These are phyloP conservation scores for Furcula furcula DNA, from an alignment of 2,888 invertebrate species.

Conservation along the genomic window DNA sequence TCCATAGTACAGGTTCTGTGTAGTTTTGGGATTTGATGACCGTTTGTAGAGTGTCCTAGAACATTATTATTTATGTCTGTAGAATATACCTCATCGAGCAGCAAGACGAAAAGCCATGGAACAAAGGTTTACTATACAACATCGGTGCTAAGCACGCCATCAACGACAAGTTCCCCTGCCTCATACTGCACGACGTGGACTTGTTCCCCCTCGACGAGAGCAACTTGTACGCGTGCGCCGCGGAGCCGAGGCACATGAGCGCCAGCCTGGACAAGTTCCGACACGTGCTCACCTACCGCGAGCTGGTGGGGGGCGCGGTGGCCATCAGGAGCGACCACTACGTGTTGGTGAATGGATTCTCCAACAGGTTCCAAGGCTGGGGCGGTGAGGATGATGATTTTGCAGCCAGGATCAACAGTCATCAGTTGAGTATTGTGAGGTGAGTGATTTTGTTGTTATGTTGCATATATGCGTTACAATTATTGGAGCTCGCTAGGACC, in stretches of 20 bases:
- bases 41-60: too few relatives aligned
- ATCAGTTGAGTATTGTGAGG: conserved; percentile 52
- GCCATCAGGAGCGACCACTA: conserved; percentile 60
- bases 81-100: conserved; percentile 93
- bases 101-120: conserved; percentile 88
- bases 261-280: conserved; percentile 91
- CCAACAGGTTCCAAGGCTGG: conserved; percentile 67
- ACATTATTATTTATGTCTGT: too few relatives aligned
- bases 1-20: too few relatives aligned
- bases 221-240: conserved; percentile 91
- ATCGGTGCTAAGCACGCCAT: conserved; percentile 90
- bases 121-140: conserved; percentile 93
- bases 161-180: conserved; percentile 87
- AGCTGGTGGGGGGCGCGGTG: conserved; percentile 58
- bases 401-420: conserved; percentile 38
- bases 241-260: conserved; percentile 92
- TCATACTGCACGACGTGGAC: conserved; percentile 95
- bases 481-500: too few relatives aligned
- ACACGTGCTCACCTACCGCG: conserved; percentile 29
- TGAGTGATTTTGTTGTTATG: too few relatives aligned
- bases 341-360: conserved; percentile 56
- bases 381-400: conserved; percentile 77
- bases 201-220: conserved; percentile 89
- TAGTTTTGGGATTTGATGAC: too few relatives aligned
- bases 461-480: too few relatives aligned